Conservation (phyloP, 1,140 invertebrate species). For the Drosophila virilis region DNA sequence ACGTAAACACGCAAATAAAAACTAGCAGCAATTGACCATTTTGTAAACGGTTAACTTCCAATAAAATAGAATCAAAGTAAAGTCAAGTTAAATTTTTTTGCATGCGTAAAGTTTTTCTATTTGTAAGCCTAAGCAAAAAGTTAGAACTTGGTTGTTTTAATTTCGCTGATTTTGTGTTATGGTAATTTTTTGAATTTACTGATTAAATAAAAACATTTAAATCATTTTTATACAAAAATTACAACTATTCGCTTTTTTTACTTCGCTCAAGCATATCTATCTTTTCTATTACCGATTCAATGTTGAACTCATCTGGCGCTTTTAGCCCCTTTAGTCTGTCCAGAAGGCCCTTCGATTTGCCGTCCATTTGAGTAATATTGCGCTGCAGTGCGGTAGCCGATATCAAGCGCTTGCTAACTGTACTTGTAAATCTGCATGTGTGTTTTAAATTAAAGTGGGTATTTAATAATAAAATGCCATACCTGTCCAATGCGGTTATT, state of each 20-base stretch:
- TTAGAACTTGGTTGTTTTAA: conserved; percentile 34
- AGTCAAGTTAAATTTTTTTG: conserved; percentile 36
- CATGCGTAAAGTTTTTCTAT: conserved; percentile 24
- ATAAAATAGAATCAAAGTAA: conserved; percentile 61
- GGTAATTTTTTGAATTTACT: conserved; percentile 71
- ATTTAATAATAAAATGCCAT: not conserved
- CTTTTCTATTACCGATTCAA: conserved; percentile 68
- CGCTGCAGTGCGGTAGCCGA: conserved; percentile 38
- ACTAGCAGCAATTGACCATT: conserved; percentile 66
- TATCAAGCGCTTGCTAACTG: conserved; percentile 48
- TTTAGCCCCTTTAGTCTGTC: conserved; percentile 47
- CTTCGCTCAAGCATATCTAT: conserved; percentile 44
- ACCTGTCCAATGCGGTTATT: conserved; percentile 57
- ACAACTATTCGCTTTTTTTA: conserved; percentile 14
- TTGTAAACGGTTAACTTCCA: conserved; percentile 50
- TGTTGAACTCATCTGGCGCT: conserved; percentile 60
- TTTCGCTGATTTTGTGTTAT: conserved; percentile 71
- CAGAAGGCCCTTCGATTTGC: conserved; percentile 40
- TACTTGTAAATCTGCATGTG: conserved; percentile 45
- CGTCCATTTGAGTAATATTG: conserved; percentile 30
- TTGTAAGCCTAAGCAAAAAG: conserved; percentile 53
- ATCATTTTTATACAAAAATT: conserved; percentile 68
- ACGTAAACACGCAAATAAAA: conserved; percentile 41
- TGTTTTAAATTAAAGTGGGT: not conserved
- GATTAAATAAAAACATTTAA: conserved; percentile 74